Evolutionary conservation across 2,113 vertebrate genomes (phyloP), one percentile per base, ranked within the genome.

Genomic region (Ploceus nigricollis): DNA sequence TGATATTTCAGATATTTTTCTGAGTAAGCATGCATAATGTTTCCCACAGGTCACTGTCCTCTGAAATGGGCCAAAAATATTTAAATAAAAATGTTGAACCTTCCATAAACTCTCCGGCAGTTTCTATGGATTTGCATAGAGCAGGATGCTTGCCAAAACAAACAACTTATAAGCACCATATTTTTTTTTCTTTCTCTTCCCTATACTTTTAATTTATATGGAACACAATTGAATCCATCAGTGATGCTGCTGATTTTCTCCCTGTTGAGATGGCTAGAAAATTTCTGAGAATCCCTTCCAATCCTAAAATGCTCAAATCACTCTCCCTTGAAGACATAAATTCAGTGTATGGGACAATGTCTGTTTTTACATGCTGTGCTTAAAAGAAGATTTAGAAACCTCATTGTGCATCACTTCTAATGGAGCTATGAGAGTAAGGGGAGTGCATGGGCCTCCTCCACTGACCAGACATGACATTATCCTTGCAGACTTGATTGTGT

Each of bases 1-100:
- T 42, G 44, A 61, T 78, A 90, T 96, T 95, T 95, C 72, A 89
- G 65, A 54, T 18, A 78, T 90, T 93, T 91, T 92, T 89, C 64
- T 95, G 65, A 84, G 64, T 75, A 90, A 84, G 80, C 48, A 71
- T 30, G 4, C 7, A 53, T 77, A 88, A 58, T 37, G 31, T 23
- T 83, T 92, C 72, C 68, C 80, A 82, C 61, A 90, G 72, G 71
- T 93, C 69, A 47, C 37, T 86, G 35, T 79, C 66, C 23, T 78
- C 40, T 10, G 8, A 94, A 88, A 57, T 37, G 28, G 35, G 33
- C 76, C 77, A 42, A 81, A 86, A 86, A 14, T 4, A 39, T n/a
- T 75, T 39, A 78, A 90, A 77, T 37, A 50, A 77, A 96, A 94
- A 73, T 60, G 10, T 48, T 96, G 71, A 92, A 88, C 31, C 35